These are phyloP conservation scores for Actinia tenebrosa DNA, from an alignment of 64 coral and sea anemone species.

Conservation along the genomic window DNA sequence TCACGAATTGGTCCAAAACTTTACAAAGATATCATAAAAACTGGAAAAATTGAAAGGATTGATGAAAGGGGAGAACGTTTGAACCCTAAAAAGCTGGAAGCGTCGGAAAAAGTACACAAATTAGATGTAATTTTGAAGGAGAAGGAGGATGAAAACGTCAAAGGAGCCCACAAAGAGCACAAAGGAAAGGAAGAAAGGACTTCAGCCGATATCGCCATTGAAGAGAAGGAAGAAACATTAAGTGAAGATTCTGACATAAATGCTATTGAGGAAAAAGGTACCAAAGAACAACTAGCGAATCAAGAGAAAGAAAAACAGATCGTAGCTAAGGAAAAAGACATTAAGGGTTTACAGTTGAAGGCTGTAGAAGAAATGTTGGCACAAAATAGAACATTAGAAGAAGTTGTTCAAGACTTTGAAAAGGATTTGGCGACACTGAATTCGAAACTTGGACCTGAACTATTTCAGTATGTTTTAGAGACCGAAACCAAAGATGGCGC, in stretches of 20 bases:
- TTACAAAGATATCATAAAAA: background rate
- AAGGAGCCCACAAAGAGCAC: background rate
- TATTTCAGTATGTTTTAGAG: background rate
- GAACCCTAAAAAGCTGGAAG: background rate
- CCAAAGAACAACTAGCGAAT: background rate
- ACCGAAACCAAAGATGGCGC: background rate
- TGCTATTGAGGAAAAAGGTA: background rate
- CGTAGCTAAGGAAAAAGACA: background rate
- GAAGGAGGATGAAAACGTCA: background rate
- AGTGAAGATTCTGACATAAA: background rate
- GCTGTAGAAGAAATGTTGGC: conserved; percentile 17
- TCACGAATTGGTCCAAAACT: background rate
- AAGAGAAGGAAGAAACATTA: background rate
- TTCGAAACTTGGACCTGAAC: conserved; percentile 15
- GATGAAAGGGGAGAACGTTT: background rate
- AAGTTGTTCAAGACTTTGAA: conserved; percentile 59
- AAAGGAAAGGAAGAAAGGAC: background rate
- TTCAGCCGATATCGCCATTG: background rate
- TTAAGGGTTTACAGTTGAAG: background rate
- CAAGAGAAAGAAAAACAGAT: background rate
- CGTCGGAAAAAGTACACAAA: background rate
- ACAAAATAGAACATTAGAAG: conserved; percentile 42
- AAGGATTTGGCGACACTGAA: conserved; percentile 22
- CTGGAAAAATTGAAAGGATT: background rate
- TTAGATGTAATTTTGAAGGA: background rate